Base-by-base conservation (phyloP, 1,140 invertebrate genomes). In the Hylaeus volcanicus region DNA sequence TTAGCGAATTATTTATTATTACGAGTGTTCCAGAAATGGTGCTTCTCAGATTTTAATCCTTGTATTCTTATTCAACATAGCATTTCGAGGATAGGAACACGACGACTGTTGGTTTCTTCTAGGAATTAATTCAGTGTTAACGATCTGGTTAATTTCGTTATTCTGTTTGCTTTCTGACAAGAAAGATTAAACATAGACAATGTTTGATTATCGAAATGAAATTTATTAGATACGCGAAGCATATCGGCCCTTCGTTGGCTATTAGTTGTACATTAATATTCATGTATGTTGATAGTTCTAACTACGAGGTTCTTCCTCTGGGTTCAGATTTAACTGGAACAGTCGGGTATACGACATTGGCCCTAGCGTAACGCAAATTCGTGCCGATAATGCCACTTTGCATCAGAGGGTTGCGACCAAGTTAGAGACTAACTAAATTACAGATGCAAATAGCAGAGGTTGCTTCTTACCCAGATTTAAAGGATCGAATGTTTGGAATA, bases 381-480 rank as follows among this genome's bases (percentile, higher is more conserved):
- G 74, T 56, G 73, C 83, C 81, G 88, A 89, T 89, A 90, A 90
- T 89, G 89, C 85, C 86, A 91, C 86, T 91, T 89, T 88, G 86
- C 88, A 88, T 92, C 89, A 84, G 79, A 82, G 89, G 88, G 88
- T 82, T 87, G 82, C 83, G 76, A 82, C 85, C 80, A 81, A 88
- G 86, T 82, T 82, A 86, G 84, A 88, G 83, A 83, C 89, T 91
- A 91, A 92, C 89, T 90, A 88, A 91, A 92, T 92, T 92, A 92
- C 89, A 84, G 91, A 92, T 92, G 91, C 91, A 91, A 92, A 92
- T 92, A 91, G 92, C 86, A 88, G 90, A 90, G 82, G 81, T 90
- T 85, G 84, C 84, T 89, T 92, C 88, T 89, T 89, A 89, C 91
- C 87, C 91, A 91, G 90, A 92, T 92, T 92, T 89, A 90, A 79